Percentiles rank a stretch among this genome's conserved stretches.
These are phyloP conservation scores for Malthinus flaveolus DNA, from an alignment of 2,888 invertebrate species.

Conservation along the genomic window DNA sequence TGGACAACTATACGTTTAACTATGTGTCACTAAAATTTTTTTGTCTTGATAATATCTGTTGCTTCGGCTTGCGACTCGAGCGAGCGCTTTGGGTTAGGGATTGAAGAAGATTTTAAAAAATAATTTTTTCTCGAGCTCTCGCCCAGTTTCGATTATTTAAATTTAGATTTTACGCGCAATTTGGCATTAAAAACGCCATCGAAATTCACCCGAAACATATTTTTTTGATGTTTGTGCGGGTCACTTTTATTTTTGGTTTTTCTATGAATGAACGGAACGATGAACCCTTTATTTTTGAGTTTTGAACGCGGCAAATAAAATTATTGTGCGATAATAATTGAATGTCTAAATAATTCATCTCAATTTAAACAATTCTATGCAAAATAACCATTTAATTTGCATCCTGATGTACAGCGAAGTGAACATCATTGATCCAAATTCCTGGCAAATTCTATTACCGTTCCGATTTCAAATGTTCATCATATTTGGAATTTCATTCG, in stretches of 20 bases:
- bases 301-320: background rate
- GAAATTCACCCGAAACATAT: background rate
- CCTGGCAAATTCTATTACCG: conserved; percentile 29
- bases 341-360: conserved; percentile 25
- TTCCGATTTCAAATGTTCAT: conserved; percentile 31
- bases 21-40: too few species aligned
- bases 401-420: conserved; percentile 29
- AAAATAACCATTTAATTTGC: conserved; percentile 29
- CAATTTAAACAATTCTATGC: conserved; percentile 30
- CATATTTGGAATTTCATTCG: conserved; percentile 27
- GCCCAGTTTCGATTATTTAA: too few species aligned
- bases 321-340: conserved; percentile 13
- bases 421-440: conserved; percentile 30
- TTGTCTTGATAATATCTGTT: too few species aligned
- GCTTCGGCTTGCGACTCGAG: too few species aligned
- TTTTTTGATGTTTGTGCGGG: background rate
- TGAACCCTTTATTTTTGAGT: background rate
- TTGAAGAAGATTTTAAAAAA: too few species aligned
- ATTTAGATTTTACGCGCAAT: too few species aligned
- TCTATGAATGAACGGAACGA: background rate
- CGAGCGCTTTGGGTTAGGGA: too few species aligned
- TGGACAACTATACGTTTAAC: background rate
- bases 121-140: too few species aligned
- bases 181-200: too few species aligned
- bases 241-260: background rate